These are phyloP conservation scores for Protaetia brevitarsis DNA, from an alignment of 1,140 invertebrate species.

Conservation along the genomic window DNA sequence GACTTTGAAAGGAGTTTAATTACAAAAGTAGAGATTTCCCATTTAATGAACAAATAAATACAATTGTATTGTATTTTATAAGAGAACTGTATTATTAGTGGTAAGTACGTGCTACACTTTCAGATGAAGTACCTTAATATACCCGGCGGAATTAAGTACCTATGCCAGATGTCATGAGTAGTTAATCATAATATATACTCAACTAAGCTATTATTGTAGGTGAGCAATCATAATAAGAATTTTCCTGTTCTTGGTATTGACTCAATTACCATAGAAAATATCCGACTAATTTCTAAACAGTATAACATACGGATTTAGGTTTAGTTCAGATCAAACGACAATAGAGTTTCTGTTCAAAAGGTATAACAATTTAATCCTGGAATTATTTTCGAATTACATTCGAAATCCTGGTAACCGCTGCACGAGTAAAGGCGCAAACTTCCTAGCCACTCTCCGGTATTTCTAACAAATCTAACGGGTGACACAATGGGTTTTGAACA, in stretches of 20 bases:
- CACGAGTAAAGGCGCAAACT: conserved; percentile 21
- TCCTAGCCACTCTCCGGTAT: conserved; percentile 22
- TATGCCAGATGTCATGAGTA: no score
- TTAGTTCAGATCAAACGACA: background rate
- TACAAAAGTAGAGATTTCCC: no score
- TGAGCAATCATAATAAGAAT: no score
- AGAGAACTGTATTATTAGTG: no score
- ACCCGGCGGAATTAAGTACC: no score
- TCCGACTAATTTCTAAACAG: background rate
- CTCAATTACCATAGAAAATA: background rate
- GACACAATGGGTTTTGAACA: conserved; percentile 42
- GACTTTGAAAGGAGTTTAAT: no score
- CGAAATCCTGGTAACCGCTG: conserved; percentile 13
- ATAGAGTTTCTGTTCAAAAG: background rate
- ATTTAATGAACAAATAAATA: no score
- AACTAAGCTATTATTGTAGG: no score
- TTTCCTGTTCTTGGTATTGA: background rate
- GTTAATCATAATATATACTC: no score
- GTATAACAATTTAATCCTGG: conserved; percentile 19
- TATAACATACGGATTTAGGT: background rate
- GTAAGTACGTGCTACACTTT: no score
- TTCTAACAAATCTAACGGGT: conserved; percentile 43
- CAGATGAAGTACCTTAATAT: no score
- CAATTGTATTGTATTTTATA: no score
- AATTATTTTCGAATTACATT: conserved; percentile 25